Conservation (phyloP, 2,797 vertebrate genomes). For the Aviceda cuculoides region DNA sequence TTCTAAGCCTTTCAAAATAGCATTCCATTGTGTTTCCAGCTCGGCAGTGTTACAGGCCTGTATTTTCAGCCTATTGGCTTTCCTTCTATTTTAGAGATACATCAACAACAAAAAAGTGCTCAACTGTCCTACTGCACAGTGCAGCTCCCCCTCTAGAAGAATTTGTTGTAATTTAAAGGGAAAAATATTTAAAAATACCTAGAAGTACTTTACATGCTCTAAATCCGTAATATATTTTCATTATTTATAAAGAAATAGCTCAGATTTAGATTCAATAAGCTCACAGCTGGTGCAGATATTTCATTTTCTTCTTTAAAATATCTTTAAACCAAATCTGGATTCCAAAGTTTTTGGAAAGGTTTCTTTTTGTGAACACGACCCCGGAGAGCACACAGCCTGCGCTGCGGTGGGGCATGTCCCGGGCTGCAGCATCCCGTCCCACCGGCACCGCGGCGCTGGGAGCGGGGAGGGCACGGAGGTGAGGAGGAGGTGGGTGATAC, state of each 20-base stretch:
- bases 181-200: not conserved
- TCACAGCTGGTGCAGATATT: not conserved
- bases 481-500: not conserved
- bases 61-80: not conserved
- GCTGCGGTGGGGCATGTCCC: not conserved
- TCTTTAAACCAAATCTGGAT: not conserved
- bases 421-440: not conserved
- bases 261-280: not conserved
- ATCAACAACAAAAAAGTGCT: not conserved
- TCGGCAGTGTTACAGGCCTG: not conserved
- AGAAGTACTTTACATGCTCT: not conserved
- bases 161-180: not conserved
- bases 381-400: rapidly evolving
- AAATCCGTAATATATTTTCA: not conserved
- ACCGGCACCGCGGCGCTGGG: not conserved
- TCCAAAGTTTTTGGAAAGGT: not conserved
- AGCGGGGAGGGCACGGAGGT: not conserved
- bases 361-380: not conserved
- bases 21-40: not conserved
- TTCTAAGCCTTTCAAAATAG: not conserved
- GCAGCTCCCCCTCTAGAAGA: not conserved
- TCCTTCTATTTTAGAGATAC: not conserved
- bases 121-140: not conserved
- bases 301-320: not conserved
- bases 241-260: not conserved